Percentiles rank a stretch among this genome's conserved stretches.
Evolutionary conservation across 2,113 vertebrate species (phyloP).

Genomic region (Scalopus aquaticus): DNA sequence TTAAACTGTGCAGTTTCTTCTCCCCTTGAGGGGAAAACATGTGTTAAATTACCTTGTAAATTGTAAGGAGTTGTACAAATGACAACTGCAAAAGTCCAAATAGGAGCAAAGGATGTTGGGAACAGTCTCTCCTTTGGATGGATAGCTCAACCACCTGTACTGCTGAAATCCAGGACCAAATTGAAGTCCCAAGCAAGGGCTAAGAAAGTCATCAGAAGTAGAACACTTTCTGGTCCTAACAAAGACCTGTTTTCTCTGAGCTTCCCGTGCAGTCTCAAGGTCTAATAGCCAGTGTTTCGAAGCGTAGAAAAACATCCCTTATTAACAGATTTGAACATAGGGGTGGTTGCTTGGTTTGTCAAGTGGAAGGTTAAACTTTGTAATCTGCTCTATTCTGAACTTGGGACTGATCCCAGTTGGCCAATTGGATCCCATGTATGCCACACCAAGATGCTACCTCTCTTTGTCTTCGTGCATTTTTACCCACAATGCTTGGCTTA

Average conservation of each 20-base stretch:
- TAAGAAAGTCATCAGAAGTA: neutral
- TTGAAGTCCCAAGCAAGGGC: neutral
- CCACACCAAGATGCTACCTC: fast-evolving
- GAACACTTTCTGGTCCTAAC: neutral
- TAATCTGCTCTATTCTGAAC: neutral
- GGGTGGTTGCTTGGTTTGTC: neutral
- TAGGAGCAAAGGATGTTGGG: neutral
- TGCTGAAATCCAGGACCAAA: neutral
- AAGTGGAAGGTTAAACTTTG: neutral
- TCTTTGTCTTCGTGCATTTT: neutral
- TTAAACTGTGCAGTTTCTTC: neutral
- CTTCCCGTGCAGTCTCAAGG: neutral
- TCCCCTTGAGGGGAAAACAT: neutral
- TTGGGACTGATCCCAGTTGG: neutral
- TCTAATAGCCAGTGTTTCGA: neutral
- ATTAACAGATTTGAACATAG: neutral
- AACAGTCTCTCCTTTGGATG: neutral
- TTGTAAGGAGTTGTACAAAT: neutral
- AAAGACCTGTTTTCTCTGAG: neutral
- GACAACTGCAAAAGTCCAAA: neutral
- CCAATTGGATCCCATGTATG: no score
- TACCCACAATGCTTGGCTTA: neutral
- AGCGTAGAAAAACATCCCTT: neutral
- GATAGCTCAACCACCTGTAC: neutral
- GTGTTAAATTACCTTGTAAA: neutral